These are phyloP conservation scores for Pterobdella sp. DNA, from an alignment of 2,888 invertebrate genomes.

Conservation along the genomic window DNA sequence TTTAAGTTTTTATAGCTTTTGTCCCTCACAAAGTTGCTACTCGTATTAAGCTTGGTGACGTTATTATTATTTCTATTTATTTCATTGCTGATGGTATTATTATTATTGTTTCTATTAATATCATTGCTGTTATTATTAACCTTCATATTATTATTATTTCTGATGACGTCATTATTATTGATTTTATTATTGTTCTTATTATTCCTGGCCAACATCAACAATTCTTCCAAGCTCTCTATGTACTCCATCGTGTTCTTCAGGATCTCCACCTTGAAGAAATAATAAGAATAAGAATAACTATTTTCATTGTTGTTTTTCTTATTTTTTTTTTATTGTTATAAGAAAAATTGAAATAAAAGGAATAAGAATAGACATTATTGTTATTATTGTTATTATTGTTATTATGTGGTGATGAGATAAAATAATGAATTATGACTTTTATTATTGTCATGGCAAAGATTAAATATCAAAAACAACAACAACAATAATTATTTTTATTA, in stretches of 20 bases:
- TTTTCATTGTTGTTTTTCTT: background rate
- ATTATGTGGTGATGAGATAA: too few species aligned
- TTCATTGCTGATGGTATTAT: background rate
- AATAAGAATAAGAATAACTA: too few species aligned
- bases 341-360: background rate
- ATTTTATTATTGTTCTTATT: background rate
- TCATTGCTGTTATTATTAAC: background rate
- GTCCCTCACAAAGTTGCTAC: too few species aligned
- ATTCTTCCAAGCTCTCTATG: constrained; percentile 64
- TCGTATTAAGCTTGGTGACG: too few species aligned
- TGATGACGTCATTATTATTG: constrained; percentile 13
- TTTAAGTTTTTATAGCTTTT: too few species aligned
- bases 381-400: background rate
- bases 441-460: too few species aligned
- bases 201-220: constrained; percentile 46
- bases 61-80: background rate
- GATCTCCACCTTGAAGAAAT: constrained; percentile 61
- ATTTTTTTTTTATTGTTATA: background rate
- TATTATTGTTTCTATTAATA: background rate
- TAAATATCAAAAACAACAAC: too few species aligned
- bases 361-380: background rate
- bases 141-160: constrained; percentile 7
- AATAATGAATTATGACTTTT: too few species aligned
- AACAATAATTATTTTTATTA: too few species aligned
- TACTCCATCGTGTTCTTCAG: constrained; percentile 94